phyloP scores from a whole-genome alignment of 2,888 invertebrate genomes.

The Cantharis flavilabris region DNA sequence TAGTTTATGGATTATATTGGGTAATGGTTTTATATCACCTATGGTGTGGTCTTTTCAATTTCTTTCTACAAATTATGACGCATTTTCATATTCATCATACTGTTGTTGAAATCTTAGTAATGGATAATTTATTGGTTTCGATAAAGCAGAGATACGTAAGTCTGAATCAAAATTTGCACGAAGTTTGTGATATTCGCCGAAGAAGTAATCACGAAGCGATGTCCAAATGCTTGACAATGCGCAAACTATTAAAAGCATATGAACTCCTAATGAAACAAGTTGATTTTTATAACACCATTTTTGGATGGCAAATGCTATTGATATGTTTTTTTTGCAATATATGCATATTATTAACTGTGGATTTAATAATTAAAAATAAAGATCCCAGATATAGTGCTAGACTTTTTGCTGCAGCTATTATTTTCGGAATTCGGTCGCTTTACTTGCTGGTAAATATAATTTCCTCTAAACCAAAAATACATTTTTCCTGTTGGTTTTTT shows the following conservation, averaged over 20 bases:
- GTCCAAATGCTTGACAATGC: not conserved
- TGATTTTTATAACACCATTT: not conserved
- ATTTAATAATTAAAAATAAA: not conserved
- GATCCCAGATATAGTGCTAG: not conserved
- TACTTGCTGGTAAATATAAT: not conserved
- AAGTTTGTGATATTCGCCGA: not conserved
- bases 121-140: not conserved
- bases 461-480: not conserved
- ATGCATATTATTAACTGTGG: not conserved
- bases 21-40: accelerated
- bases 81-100: not conserved
- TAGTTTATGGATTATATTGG: not conserved
- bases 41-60: not conserved
- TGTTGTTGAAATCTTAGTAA: not conserved
- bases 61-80: accelerated
- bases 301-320: not conserved
- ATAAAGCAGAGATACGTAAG: not conserved
- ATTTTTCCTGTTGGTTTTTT: not conserved
- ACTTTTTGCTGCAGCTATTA: not conserved
- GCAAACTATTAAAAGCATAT: not conserved
- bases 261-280: not conserved
- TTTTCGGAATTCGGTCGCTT: not conserved
- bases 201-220: not conserved
- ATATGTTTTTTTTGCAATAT: not conserved
- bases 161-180: not conserved